Evolutionary conservation across 2,888 invertebrate species (phyloP).

Genomic region (Alviniconcha strummeri): DNA sequence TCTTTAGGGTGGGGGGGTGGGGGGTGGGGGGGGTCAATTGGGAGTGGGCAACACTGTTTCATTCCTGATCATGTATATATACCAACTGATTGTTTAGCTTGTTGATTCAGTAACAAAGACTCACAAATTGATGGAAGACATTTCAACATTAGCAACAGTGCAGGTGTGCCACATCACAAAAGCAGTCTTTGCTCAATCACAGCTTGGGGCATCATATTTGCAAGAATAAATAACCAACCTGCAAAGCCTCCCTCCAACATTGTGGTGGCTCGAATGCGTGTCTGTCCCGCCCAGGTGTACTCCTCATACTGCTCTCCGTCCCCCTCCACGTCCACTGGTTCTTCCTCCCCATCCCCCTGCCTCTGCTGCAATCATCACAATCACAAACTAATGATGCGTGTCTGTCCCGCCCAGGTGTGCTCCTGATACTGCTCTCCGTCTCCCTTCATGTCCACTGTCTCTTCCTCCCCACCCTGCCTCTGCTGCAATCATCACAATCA

Average conservation of each 20-base stretch:
- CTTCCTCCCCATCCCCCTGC: constrained; percentile 77
- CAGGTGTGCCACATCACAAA: too few relatives aligned
- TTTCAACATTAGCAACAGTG: too few relatives aligned
- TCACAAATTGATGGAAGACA: too few relatives aligned
- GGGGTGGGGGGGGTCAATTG: too few relatives aligned
- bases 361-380: not conserved
- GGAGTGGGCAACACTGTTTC: too few relatives aligned
- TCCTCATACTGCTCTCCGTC: constrained; percentile 81
- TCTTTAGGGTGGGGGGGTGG: too few relatives aligned
- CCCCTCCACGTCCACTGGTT: constrained; percentile 80
- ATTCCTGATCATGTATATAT: too few relatives aligned
- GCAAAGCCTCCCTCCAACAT: constrained; percentile 66
- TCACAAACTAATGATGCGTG: too few relatives aligned
- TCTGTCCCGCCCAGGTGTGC: constrained; percentile 90
- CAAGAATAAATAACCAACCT: constrained; percentile 46
- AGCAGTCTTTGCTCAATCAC: too few relatives aligned
- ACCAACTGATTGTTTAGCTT: too few relatives aligned
- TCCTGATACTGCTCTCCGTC: constrained; percentile 79
- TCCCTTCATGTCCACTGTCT: constrained; percentile 80
- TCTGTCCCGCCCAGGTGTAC: constrained; percentile 94
- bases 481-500: constrained; percentile 11
- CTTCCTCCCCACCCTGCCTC: constrained; percentile 76
- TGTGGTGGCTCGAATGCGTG: constrained; percentile 78
- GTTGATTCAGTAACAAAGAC: too few relatives aligned
- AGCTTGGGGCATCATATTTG: too few relatives aligned